phyloP scores from a whole-genome alignment of 2,888 invertebrate genomes.

The Papilio gigon region DNA sequence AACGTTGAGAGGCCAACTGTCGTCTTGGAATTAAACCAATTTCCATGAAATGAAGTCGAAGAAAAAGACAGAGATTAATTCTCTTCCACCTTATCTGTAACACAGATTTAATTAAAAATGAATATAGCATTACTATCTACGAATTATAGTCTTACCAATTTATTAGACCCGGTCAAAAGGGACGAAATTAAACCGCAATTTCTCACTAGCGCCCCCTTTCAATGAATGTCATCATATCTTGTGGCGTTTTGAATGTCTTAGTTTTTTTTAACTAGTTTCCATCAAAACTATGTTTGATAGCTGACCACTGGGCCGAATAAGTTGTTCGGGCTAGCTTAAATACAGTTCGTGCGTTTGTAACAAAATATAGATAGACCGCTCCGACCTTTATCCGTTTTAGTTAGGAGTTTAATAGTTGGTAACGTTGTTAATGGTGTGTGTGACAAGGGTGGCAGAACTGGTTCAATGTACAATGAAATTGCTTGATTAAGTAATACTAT shows the following conservation, averaged over 20 bases:
- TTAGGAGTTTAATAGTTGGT: conserved; percentile 19
- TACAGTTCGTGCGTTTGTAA: background rate
- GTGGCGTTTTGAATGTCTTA: background rate
- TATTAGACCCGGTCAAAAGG: background rate
- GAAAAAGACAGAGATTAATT: background rate
- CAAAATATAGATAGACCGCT: background rate
- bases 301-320: too few species aligned
- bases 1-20: conserved; percentile 4
- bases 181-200: too few species aligned
- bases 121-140: background rate
- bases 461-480: conserved; percentile 5
- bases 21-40: conserved; percentile 22
- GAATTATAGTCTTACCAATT: background rate
- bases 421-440: conserved; percentile 15
- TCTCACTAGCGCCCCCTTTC: background rate
- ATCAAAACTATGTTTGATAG: too few species aligned
- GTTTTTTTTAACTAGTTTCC: background rate
- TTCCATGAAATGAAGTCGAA: conserved; percentile 15
- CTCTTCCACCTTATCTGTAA: background rate
- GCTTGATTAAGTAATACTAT: background rate
- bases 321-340: background rate
- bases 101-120: background rate
- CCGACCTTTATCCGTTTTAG: conserved; percentile 21
- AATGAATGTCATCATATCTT: background rate
- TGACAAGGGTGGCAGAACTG: conserved; percentile 13